These are phyloP conservation scores for Dasyprocta punctata DNA, from an alignment of 2,113 vertebrate species.

Conservation along the genomic window DNA sequence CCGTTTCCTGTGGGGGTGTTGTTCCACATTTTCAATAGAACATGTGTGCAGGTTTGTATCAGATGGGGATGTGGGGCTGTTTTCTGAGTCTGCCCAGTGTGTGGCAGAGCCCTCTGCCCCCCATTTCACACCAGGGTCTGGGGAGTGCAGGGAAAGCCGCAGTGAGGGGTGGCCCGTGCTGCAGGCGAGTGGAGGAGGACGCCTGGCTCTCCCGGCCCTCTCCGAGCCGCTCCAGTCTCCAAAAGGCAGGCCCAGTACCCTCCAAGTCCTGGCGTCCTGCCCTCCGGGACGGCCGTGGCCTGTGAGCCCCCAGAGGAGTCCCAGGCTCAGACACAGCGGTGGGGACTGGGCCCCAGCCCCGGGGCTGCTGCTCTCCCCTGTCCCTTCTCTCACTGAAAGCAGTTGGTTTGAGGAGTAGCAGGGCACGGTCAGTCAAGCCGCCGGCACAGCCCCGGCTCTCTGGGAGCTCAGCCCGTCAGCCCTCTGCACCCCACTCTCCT, in stretches of 20 bases:
- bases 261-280: neutral
- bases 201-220: neutral
- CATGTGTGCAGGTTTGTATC: slow-evolving; percentile 81
- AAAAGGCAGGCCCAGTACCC: neutral
- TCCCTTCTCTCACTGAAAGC: neutral
- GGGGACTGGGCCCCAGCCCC: neutral
- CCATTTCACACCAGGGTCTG: slow-evolving; percentile 80
- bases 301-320: neutral
- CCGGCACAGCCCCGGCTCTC: slow-evolving; percentile 52
- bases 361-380: neutral
- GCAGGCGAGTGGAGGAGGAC: neutral
- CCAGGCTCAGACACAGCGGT: accelerated
- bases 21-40: slow-evolving; percentile 57
- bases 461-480: slow-evolving; percentile 28
- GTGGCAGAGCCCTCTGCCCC: slow-evolving; percentile 73
- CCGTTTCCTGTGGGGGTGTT: slow-evolving; percentile 52
- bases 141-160: neutral
- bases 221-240: neutral
- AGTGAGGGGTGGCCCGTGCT: neutral
- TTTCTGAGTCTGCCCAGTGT: slow-evolving; percentile 68
- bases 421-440: slow-evolving; percentile 35
- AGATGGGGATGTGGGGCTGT: slow-evolving; percentile 72
- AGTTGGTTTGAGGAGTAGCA: slow-evolving; percentile 49
- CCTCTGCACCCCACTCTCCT: neutral
- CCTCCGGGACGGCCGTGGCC: neutral